Evolutionary conservation across 2,888 invertebrate genomes (phyloP).

Genomic region (Heliconius sara): DNA sequence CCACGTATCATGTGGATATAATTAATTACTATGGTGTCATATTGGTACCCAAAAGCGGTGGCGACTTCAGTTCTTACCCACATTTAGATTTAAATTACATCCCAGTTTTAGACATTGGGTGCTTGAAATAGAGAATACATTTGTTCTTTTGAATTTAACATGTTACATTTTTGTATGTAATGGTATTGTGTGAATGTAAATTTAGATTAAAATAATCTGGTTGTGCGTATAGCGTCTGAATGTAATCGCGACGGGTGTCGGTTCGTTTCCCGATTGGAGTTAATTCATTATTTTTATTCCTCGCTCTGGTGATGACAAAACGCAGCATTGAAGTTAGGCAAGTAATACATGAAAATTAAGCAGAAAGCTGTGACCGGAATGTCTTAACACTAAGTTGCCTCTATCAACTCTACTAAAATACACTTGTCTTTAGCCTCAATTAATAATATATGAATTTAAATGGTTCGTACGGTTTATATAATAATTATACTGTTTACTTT

Average conservation of each 20-base stretch:
- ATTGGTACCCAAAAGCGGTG: constrained; percentile 43
- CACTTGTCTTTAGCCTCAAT: too few relatives aligned
- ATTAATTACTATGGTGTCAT: constrained; percentile 60
- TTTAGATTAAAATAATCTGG: constrained; percentile 47
- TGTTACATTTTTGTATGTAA: constrained; percentile 52
- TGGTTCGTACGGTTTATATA: background rate
- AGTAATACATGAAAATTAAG: background rate
- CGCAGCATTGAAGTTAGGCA: background rate
- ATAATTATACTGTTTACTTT: background rate
- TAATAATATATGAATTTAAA: too few relatives aligned
- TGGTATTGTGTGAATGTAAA: constrained; percentile 52
- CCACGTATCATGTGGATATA: constrained; percentile 54
- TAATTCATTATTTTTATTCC: background rate
- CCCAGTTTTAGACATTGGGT: constrained; percentile 41
- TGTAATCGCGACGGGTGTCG: background rate
- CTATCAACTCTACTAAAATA: too few relatives aligned
- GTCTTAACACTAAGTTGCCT: background rate
- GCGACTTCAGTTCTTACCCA: constrained; percentile 24
- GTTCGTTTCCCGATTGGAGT: background rate
- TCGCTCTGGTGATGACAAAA: background rate
- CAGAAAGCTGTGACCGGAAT: background rate
- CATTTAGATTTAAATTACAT: background rate
- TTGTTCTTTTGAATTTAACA: constrained; percentile 17
- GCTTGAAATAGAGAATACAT: constrained; percentile 52
- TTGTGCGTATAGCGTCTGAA: background rate